These are phyloP conservation scores for Oryzias javanicus DNA, from an alignment of 2,113 vertebrate species.

Conservation along the genomic window DNA sequence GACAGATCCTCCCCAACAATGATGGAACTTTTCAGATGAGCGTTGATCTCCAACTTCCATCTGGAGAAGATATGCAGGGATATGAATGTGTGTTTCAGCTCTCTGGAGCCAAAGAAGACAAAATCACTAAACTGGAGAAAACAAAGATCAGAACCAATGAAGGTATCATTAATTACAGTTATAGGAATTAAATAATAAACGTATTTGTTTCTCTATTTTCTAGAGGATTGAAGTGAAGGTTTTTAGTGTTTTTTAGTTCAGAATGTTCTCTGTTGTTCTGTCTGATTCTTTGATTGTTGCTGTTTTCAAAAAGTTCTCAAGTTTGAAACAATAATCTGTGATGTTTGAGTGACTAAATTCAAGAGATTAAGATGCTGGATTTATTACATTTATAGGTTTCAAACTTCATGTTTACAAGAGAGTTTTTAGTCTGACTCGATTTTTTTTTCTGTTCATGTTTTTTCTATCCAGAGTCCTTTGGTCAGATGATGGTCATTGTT, in stretches of 20 bases:
- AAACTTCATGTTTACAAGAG: too few species aligned
- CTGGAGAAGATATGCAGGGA: slow-evolving; percentile 13
- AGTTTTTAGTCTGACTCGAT: not conserved
- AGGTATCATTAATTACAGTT: not conserved
- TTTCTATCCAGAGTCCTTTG: not conserved
- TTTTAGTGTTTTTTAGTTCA: too few species aligned
- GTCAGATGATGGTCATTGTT: not conserved
- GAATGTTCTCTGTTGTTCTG: too few species aligned
- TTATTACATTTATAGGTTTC: too few species aligned
- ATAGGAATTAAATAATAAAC: not conserved
- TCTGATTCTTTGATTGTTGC: too few species aligned
- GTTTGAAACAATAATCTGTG: too few species aligned
- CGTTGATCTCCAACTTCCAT: slow-evolving; percentile 6
- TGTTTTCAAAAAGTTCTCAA: too few species aligned
- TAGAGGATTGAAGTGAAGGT: not conserved
- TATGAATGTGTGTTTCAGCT: slow-evolving; percentile 39
- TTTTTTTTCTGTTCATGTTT: not conserved
- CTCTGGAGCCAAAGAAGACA: slow-evolving; percentile 5
- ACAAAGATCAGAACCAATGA: not conserved
- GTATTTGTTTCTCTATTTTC: not conserved
- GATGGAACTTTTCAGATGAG: slow-evolving; percentile 57
- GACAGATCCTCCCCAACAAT: slow-evolving; percentile 47
- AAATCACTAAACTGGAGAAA: slow-evolving; percentile 3
- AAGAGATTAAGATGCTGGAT: too few species aligned
- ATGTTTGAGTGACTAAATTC: too few species aligned